A percentile compares a stretch with the other conserved stretches of the same genome.
These are phyloP conservation scores for Anas platyrhynchos DNA, from an alignment of 2,113 vertebrate genomes.

Conservation along the genomic window DNA sequence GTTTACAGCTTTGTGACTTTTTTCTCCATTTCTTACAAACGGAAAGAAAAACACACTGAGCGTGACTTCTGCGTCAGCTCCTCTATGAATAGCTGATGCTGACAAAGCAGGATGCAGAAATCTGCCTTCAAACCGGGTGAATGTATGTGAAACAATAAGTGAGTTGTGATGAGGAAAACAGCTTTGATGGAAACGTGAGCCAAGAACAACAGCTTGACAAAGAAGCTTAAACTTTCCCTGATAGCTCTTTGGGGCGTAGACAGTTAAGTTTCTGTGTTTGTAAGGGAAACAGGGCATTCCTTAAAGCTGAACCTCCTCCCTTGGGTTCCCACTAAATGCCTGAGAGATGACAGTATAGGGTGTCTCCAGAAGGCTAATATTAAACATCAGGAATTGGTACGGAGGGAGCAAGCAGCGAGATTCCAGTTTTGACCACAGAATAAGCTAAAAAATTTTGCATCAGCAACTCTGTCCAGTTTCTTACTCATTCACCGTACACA, in stretches of 20 bases:
- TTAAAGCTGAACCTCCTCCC: constrained; percentile 64
- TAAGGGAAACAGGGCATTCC: constrained; percentile 60
- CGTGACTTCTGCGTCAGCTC: not conserved
- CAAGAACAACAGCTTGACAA: constrained; percentile 27
- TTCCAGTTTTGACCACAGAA: constrained; percentile 35
- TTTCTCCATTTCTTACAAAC: not conserved
- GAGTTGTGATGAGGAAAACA: not conserved
- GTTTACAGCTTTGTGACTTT: not conserved
- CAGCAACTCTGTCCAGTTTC: not conserved
- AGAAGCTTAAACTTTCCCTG: constrained; percentile 13
- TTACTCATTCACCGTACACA: not conserved
- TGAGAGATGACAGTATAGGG: constrained; percentile 66
- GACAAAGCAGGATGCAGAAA: constrained; percentile 1
- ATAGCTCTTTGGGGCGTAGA: constrained; percentile 22
- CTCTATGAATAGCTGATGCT: not conserved
- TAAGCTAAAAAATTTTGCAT: not conserved
- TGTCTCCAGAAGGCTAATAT: constrained; percentile 55
- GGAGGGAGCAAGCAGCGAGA: not conserved
- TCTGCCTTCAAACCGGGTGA: not conserved
- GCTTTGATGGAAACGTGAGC: not conserved
- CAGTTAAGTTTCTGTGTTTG: constrained; percentile 21
- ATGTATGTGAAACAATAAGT: not conserved
- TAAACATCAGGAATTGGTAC: constrained; percentile 25
- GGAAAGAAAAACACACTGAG: not conserved
- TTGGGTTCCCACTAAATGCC: constrained; percentile 59